Conservation (phyloP, 2,113 vertebrate species). For the Halcyon malimbica region DNA sequence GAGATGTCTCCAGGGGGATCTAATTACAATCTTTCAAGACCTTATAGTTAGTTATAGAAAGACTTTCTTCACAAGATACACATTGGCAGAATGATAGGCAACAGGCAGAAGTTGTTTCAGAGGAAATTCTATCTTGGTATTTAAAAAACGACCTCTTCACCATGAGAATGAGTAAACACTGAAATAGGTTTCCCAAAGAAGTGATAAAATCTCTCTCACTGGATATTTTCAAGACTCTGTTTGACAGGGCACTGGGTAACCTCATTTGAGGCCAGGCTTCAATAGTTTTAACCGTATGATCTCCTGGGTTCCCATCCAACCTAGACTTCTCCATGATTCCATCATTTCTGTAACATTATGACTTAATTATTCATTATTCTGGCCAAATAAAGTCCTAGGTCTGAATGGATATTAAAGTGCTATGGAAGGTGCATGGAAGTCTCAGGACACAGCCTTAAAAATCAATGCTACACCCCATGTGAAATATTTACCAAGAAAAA, state of each 20-base stretch:
- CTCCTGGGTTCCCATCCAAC: neutral
- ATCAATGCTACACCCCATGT: fast-evolving
- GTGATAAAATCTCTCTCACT: neutral
- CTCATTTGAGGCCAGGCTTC: neutral
- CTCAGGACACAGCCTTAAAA: neutral
- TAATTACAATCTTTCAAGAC: neutral
- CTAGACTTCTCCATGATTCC: neutral
- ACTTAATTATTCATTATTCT: neutral
- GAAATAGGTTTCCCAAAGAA: neutral
- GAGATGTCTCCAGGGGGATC: neutral
- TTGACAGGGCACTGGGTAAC: neutral
- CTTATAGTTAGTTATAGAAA: neutral
- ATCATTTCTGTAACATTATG: neutral
- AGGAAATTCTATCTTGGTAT: neutral
- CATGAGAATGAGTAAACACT: neutral
- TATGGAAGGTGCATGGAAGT: neutral
- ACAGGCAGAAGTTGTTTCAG: neutral
- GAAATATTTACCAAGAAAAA: neutral
- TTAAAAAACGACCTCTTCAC: neutral
- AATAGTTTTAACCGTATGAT: neutral
- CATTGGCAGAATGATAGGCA: neutral
- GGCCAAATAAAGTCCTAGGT: neutral
- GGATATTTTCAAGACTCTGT: neutral
- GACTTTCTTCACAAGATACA: neutral
- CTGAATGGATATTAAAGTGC: neutral